These are phyloP conservation scores for Zaprionus gabonicus DNA, from an alignment of 1,140 invertebrate genomes.

Conservation along the genomic window DNA sequence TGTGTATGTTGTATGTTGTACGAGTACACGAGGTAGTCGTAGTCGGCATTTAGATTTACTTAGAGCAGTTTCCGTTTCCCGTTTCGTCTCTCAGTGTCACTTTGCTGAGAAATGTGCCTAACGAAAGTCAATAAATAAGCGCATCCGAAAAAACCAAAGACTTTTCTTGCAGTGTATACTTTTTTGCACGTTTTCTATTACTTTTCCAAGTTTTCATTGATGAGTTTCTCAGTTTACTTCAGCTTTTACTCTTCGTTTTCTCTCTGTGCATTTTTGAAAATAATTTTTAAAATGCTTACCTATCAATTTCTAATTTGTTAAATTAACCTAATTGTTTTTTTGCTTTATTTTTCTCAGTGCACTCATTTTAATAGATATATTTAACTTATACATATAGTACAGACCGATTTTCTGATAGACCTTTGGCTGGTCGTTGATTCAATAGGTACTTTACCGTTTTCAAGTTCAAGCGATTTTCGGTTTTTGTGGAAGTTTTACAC, in stretches of 20 bases:
- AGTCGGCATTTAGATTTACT: constrained; percentile 79
- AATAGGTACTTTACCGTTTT: constrained; percentile 59
- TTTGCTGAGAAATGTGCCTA: constrained; percentile 26
- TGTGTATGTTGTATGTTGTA: constrained; percentile 39
- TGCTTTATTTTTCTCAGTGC: neutral
- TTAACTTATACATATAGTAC: neutral
- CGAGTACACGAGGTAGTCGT: constrained; percentile 79
- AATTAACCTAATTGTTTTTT: neutral
- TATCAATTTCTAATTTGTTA: neutral
- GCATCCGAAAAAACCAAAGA: constrained; percentile 46
- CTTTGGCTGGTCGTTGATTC: constrained; percentile 23
- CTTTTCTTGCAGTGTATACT: neutral
- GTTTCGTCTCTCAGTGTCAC: constrained; percentile 32
- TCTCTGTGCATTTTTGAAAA: neutral
- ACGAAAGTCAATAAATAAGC: constrained; percentile 69
- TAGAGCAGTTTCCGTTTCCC: constrained; percentile 59
- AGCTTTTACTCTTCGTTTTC: neutral
- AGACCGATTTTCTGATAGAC: neutral
- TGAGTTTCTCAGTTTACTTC: neutral
- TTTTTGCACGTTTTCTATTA: neutral
- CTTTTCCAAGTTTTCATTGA: neutral
- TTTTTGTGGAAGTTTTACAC: constrained; percentile 16
- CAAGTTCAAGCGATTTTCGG: constrained; percentile 62
- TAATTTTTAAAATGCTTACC: constrained; percentile 9
- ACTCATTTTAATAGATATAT: neutral